phyloP scores from a whole-genome alignment of 2,888 invertebrate genomes.

The Drosophila hamatofila region DNA sequence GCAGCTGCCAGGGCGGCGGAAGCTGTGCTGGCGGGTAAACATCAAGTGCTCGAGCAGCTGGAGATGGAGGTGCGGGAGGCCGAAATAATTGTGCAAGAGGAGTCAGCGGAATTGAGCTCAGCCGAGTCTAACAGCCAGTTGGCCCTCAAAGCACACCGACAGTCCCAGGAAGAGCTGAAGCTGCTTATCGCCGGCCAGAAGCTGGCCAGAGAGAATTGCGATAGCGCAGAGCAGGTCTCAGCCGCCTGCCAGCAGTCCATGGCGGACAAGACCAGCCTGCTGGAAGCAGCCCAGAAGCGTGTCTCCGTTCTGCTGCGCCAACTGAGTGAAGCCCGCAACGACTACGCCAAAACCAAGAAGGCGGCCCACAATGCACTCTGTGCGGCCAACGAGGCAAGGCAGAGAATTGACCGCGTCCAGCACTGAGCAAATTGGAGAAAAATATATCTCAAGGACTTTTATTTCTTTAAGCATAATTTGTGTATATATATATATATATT shows the following conservation, averaged over 20 bases:
- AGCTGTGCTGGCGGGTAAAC: conserved; percentile 89
- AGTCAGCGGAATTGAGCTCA: conserved; percentile 87
- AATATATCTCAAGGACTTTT: background rate
- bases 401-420: conserved; percentile 63
- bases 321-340: conserved; percentile 87
- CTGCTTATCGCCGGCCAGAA: conserved; percentile 85
- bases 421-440: background rate
- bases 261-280: conserved; percentile 88
- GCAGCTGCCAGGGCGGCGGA: conserved; percentile 90
- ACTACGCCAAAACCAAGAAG: conserved; percentile 88
- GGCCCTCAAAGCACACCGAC: conserved; percentile 87
- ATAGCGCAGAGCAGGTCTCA: conserved; percentile 87
- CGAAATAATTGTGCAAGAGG: conserved; percentile 87
- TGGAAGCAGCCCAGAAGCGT: conserved; percentile 88
- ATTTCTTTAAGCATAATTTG: background rate
- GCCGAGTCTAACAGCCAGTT: conserved; percentile 88
- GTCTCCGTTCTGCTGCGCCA: conserved; percentile 88
- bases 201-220: conserved; percentile 86
- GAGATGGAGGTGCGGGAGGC: conserved; percentile 89
- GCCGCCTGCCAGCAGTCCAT: conserved; percentile 87
- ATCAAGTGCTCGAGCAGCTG: conserved; percentile 88
- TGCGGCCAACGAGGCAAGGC: conserved; percentile 89
- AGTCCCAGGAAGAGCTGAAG: conserved; percentile 87
- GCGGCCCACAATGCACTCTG: conserved; percentile 89
- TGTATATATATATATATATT: conserved; percentile 22